Evolutionary conservation across 2,113 vertebrate genomes (phyloP).

Genomic region (Castor canadensis): DNA sequence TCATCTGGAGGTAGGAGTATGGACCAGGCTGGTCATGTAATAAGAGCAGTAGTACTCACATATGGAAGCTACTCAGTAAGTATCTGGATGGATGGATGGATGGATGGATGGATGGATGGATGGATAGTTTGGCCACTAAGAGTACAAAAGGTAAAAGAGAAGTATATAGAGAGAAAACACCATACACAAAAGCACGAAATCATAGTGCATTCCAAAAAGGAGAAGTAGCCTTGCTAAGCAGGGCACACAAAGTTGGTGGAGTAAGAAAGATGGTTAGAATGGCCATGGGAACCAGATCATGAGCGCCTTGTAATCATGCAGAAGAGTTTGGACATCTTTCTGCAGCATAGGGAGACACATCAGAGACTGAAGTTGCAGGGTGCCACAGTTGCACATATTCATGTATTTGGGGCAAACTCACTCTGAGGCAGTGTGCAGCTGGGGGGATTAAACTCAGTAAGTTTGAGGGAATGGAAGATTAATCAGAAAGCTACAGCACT

Average conservation of each 20-base stretch:
- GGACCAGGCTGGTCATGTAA: background rate
- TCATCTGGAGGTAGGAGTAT: background rate
- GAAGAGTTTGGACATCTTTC: background rate
- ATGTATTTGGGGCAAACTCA: background rate
- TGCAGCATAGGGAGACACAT: background rate
- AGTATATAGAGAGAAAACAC: background rate
- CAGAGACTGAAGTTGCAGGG: background rate
- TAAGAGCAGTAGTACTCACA: background rate
- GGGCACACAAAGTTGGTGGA: background rate
- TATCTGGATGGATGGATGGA: background rate
- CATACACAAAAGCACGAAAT: background rate
- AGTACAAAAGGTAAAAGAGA: background rate
- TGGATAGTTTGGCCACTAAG: background rate
- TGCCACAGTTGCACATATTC: background rate
- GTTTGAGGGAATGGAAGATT: background rate
- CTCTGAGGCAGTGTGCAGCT: background rate
- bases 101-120: background rate
- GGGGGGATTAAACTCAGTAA: fast-evolving
- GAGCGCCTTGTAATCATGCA: background rate
- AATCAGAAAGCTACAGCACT: background rate
- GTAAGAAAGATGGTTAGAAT: background rate
- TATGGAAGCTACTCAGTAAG: background rate
- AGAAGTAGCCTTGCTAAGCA: background rate
- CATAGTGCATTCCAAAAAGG: background rate
- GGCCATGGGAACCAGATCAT: background rate